Conservation (phyloP, 2,113 vertebrate species). For the Ictalurus punctatus region DNA sequence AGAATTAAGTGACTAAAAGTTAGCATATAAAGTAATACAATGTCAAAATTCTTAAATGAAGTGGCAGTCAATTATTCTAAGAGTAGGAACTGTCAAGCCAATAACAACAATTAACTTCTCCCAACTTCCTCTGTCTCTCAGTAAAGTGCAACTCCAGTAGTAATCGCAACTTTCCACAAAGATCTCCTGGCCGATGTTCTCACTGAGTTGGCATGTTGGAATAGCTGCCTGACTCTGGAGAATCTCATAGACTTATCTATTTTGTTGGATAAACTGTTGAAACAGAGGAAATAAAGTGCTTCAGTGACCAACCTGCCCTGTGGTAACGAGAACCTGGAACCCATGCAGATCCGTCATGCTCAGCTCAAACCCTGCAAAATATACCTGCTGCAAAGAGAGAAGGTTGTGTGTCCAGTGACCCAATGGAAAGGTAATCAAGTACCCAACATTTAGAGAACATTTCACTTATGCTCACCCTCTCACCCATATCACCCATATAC, state of each 20-base stretch:
- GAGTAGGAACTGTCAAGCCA: neutral
- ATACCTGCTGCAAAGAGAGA: neutral
- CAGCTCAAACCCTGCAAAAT: neutral
- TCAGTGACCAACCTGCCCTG: neutral
- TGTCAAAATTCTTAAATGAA: neutral
- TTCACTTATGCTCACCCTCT: neutral
- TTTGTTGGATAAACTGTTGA: neutral
- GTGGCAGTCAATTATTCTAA: neutral
- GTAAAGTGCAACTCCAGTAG: neutral
- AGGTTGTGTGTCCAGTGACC: neutral
- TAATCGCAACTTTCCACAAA: neutral
- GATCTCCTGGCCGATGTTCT: neutral
- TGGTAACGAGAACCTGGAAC: neutral
- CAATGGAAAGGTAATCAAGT: neutral
- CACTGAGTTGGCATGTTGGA: neutral
- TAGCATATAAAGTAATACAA: neutral
- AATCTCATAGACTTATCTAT: neutral
- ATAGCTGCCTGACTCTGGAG: neutral
- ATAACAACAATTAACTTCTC: neutral
- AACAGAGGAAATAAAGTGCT: neutral
- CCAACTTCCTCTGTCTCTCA: neutral
- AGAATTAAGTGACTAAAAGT: neutral
- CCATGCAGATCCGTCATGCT: neutral
- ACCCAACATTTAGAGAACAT: neutral
- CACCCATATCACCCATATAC: neutral